Evolutionary conservation across 2,113 vertebrate species (phyloP).

Genomic region (Ctenodactylus gundi): DNA sequence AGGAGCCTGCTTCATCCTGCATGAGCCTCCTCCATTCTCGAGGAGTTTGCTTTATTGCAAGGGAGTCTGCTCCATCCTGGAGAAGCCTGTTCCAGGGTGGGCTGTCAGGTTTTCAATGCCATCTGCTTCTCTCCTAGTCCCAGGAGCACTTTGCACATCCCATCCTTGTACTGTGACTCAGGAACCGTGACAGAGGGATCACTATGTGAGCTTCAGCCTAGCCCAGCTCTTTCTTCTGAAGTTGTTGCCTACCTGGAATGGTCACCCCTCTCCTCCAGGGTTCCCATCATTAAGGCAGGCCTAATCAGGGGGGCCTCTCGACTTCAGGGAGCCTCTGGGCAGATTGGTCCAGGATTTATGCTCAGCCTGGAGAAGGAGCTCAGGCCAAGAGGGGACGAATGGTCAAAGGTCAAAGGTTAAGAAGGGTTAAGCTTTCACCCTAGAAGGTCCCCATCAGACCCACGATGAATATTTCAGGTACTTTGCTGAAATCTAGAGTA

Average conservation of each 20-base stretch:
- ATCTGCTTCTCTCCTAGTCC: background rate
- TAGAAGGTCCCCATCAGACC: slow-evolving; percentile 57
- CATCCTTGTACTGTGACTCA: background rate
- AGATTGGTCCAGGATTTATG: slow-evolving; percentile 56
- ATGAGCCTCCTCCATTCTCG: background rate
- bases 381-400: slow-evolving; percentile 16
- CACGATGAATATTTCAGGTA: slow-evolving; percentile 51
- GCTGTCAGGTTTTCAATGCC: background rate
- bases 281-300: background rate
- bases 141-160: background rate
- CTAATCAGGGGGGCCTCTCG: slow-evolving; percentile 14
- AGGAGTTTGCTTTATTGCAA: background rate
- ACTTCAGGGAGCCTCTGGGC: slow-evolving; percentile 51
- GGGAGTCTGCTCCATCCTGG: background rate
- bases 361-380: slow-evolving; percentile 60
- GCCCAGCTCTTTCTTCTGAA: background rate
- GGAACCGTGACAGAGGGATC: background rate
- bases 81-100: background rate
- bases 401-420: slow-evolving; percentile 68
- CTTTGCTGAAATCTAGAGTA: slow-evolving; percentile 48
- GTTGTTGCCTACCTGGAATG: background rate
- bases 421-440: slow-evolving; percentile 74
- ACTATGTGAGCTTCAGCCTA: background rate
- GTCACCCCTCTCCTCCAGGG: background rate
- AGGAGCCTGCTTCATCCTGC: background rate